Base-by-base conservation (phyloP, 2,888 invertebrate genomes). In the Fabriciana adippe region DNA sequence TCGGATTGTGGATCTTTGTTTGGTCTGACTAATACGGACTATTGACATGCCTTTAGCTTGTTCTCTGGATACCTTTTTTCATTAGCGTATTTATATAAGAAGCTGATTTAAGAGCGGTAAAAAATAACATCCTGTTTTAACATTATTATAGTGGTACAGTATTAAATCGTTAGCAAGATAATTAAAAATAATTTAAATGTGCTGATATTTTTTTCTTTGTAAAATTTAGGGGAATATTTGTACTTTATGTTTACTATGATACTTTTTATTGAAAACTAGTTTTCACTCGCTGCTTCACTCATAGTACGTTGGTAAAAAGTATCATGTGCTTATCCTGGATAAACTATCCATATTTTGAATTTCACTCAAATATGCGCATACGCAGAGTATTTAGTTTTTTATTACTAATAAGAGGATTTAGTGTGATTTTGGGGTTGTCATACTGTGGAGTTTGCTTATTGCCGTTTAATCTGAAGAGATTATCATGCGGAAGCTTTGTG, bases 1-100 rank as follows among this genome's bases (percentile, higher is more conserved):
- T 88, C 76, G 82, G 83, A 89, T 89, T 88, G 87, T 87, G 88
- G 83, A 89, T 92, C 90, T 90, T 89, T 92, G 91, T 91, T 92
- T 90, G 89, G 81, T 80, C 85, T 82, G 82, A 87, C 84, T 90
- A 87, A 89, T 88, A 84, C 87, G 82, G 82, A 77, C 76, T 80
- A 80, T 59, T 81, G 82, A 83, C 82, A 81, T 78, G 79, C 77
- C 76, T 76, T 69, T 69, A 64, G 60, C 54, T 18, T 68, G 67
- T 67, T 51, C 50, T 18, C 26, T 47, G 47, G n/a, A 45, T 51
- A 57, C 53, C 45, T 59, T 57, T 67, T 66, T 73, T 73, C 71
- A 74, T 78, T 78, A 73, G 68, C 72, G 71, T 72, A 74, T 70
- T 72, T 75, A 69, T 71, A 72, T 74, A 54, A 50, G 50, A 55